Base-by-base conservation (phyloP, 2,797 vertebrate species). In the Phalanger gymnotis region DNA sequence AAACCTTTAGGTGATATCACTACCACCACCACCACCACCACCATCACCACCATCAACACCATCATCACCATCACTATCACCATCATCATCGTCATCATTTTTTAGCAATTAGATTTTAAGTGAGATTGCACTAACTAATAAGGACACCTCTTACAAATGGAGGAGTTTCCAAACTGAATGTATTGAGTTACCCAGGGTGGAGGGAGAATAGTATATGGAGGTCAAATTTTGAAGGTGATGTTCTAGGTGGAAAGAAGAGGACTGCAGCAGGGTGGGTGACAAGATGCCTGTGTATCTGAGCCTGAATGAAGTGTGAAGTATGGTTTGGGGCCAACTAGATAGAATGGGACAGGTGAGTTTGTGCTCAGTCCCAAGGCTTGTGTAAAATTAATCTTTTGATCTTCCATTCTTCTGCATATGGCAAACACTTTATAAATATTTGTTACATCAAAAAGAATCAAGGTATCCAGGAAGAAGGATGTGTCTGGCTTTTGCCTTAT, bases 381-480 rank as follows among this genome's bases (percentile, higher is more conserved):
- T 19, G 14, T n/a, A n/a, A 66, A n/a, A 66, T n/a, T 66, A n/a
- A n/a, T 66, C 61, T 66, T 66, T 66, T 66, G 14, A n/a, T 31
- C 28, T 31, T 31, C 57, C 57, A 2, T 57, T 57, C 57, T 27
- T 30, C 30, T 30, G 7, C 57, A 58, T 58, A 58, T 58, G 28
- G 28, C 9, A 58, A 58, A 31, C 1, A 11, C 28, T 58, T 30
- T 10, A n/a, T 14, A 92, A 92, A 10, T n/a, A 47, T 54, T 92
- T 92, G 40, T 53, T 94, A 40, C 10, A 93, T 73, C 56, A 73
- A 92, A 73, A 11, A 92, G 53, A 93, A 95, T 91, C 3, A 58
- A 19, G 34, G 28, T n/a, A 92, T 90, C 11, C 92, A 93, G 40
- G 30, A 90, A 93, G 92, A 93, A 95, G 19, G 9, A 56, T 90